Evolutionary conservation across 1,140 invertebrate genomes (phyloP).

Genomic region (Lutraria rhynchaena): DNA sequence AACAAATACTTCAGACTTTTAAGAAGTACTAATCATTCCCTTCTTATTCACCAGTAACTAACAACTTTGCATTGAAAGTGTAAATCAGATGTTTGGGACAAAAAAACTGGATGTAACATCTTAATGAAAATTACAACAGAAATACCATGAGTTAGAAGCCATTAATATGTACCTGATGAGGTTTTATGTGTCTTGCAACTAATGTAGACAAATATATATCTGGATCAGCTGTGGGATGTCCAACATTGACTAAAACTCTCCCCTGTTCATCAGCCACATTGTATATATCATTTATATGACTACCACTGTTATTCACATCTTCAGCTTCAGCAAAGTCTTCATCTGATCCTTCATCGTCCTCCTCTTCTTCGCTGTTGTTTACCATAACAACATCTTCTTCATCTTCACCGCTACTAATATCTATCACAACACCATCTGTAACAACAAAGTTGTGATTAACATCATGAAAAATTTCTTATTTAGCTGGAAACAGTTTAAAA

Average conservation of each 20-base stretch:
- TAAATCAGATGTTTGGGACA: too few relatives aligned
- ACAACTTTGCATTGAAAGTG: too few relatives aligned
- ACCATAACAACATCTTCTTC: slow-evolving; percentile 82
- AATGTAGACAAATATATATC: slow-evolving; percentile 97
- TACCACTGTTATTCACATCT: slow-evolving; percentile 85
- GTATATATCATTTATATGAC: slow-evolving; percentile 86
- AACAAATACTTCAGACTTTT: too few relatives aligned
- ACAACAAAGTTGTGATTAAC: not conserved
- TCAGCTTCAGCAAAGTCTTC: slow-evolving; percentile 83
- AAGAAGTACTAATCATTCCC: too few relatives aligned
- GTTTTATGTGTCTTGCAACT: slow-evolving; percentile 95
- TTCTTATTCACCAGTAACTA: too few relatives aligned
- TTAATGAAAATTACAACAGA: too few relatives aligned
- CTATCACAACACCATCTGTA: slow-evolving; percentile 67
- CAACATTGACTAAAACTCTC: slow-evolving; percentile 96
- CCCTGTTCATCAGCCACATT: slow-evolving; percentile 96
- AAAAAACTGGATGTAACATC: too few relatives aligned
- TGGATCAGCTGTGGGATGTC: slow-evolving; percentile 95
- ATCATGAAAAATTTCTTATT: too few relatives aligned
- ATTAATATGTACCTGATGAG: slow-evolving; percentile 91
- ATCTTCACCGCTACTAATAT: slow-evolving; percentile 82
- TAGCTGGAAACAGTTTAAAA: too few relatives aligned
- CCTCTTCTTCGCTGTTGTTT: slow-evolving; percentile 70
- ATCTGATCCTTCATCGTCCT: slow-evolving; percentile 65
- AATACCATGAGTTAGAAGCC: too few relatives aligned